Percentiles rank a stretch among this genome's conserved stretches.
phyloP scores from a whole-genome alignment of 1,140 invertebrate genomes.

The Odontomachus brunneus region DNA sequence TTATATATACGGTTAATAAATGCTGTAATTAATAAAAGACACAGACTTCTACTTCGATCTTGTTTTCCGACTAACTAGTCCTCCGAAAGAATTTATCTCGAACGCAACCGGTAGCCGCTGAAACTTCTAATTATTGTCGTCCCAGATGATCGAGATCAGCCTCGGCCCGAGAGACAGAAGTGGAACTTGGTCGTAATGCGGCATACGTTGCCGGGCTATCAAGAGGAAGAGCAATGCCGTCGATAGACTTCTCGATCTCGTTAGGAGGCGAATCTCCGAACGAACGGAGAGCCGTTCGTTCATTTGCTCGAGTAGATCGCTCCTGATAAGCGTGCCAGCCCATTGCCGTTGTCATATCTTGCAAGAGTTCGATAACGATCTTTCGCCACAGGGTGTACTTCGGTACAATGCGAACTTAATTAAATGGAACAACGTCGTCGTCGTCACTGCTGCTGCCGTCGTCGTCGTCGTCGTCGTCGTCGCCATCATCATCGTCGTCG shows the following conservation, averaged over 20 bases:
- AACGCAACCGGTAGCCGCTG: not conserved
- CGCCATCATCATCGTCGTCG: not conserved
- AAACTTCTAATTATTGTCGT: constrained; percentile 52
- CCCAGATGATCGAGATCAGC: constrained; percentile 21
- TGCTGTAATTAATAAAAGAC: too few relatives aligned
- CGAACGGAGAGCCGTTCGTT: constrained; percentile 64
- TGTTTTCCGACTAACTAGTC: not conserved
- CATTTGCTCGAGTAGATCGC: constrained; percentile 73
- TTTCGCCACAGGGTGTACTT: constrained; percentile 66
- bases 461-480: not conserved
- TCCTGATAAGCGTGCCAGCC: constrained; percentile 66
- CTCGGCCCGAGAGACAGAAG: constrained; percentile 12
- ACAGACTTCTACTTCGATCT: too few relatives aligned
- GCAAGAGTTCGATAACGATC: constrained; percentile 76
- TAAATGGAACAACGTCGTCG: constrained; percentile 75
- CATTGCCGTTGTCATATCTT: constrained; percentile 75
- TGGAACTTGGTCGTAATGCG: constrained; percentile 19
- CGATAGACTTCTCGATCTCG: constrained; percentile 67
- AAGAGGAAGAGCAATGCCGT: constrained; percentile 36
- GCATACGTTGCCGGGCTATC: constrained; percentile 6
- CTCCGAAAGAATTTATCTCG: not conserved
- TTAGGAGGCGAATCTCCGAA: constrained; percentile 66
- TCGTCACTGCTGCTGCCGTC: not conserved
- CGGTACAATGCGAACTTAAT: constrained; percentile 81
- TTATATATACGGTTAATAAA: too few relatives aligned